These are phyloP conservation scores for Lasioglossum oenotherae DNA, from an alignment of 2,888 invertebrate genomes.

Conservation along the genomic window DNA sequence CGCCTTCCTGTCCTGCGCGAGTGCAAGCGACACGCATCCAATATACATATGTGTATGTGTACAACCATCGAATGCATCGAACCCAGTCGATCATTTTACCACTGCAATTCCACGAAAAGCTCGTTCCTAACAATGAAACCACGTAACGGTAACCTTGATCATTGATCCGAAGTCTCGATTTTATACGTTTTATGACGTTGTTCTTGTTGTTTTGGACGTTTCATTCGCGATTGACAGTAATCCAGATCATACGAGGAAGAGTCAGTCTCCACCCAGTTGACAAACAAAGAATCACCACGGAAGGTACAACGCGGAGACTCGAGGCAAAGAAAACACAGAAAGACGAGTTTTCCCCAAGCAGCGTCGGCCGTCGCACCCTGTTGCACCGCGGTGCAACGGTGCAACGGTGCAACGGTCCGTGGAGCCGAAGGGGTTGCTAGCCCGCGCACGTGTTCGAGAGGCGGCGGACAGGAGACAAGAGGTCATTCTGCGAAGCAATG, in stretches of 20 bases:
- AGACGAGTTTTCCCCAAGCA: background rate
- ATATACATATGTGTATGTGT: background rate
- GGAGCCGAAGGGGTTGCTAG: constrained; percentile 50
- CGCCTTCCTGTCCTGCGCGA: constrained; percentile 42
- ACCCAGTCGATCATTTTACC: background rate
- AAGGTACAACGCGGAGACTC: background rate
- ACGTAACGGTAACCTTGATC: background rate
- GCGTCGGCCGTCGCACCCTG: constrained; percentile 22
- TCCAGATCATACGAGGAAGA: background rate
- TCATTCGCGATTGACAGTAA: background rate
- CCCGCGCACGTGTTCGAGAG: constrained; percentile 55
- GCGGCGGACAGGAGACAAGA: constrained; percentile 19
- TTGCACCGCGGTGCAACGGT: constrained; percentile 28
- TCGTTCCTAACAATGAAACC: background rate
- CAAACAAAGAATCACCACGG: background rate
- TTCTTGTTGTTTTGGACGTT: background rate
- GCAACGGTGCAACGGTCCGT: constrained; percentile 33
- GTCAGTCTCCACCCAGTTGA: background rate
- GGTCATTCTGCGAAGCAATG: constrained; percentile 27
- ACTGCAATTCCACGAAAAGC: background rate
- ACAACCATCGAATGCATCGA: background rate
- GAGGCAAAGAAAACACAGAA: background rate
- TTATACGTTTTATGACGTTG: too few relatives aligned
- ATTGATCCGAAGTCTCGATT: background rate
- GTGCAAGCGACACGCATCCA: background rate